Base-by-base conservation (phyloP, 1,140 invertebrate genomes). In the Heliconius congener region DNA sequence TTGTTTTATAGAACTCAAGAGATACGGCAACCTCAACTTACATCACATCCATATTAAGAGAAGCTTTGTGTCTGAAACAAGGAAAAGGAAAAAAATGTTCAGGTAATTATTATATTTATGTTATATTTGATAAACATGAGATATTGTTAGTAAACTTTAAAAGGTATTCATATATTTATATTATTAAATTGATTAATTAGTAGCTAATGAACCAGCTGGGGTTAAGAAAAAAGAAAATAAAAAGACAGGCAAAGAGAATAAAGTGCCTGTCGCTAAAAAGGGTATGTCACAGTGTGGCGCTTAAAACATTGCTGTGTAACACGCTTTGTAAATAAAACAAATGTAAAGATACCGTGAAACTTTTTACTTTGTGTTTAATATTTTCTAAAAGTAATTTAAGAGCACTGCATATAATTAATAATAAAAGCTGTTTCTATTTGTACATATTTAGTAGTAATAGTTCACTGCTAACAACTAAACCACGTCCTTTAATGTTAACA, bases 41-140 rank as follows among this genome's bases (percentile, higher is more conserved):
- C 77, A 90, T 95, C 71, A 89, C 94, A 76, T 89, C 92, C 30
- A 94, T 95, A 86, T 82, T 95, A 79, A 88, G 94, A 85, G 94
- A 95, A 89, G 84, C 89, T 23, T 79, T 94, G 76, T 95, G 94
- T 85, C 86, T 95, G 76, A 94, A 94, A 86, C 93, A 94, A 84
- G 91, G 91, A 76, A 95, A 94, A 91, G 93, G 94, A 83, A 94
- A 95, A 83, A 92, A 92, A 87, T 84, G 87, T 81, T 91, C 91
- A 89, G 93, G 94, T 95, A 88, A 19, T 27, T 6, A 71, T 34
- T 42, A 72, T 13, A 71, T 34, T 46, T 72, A 72, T 13, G 9
- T 42, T 11, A 42, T 72, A 57, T 55, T 52, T 55, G 19, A 23
- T 2, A 72, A 75, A 71, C 60, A 19, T 75, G 70, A 23, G 23